Evolutionary conservation across 2,113 vertebrate species (phyloP).

Genomic region (Poeciliopsis occidentalis): DNA sequence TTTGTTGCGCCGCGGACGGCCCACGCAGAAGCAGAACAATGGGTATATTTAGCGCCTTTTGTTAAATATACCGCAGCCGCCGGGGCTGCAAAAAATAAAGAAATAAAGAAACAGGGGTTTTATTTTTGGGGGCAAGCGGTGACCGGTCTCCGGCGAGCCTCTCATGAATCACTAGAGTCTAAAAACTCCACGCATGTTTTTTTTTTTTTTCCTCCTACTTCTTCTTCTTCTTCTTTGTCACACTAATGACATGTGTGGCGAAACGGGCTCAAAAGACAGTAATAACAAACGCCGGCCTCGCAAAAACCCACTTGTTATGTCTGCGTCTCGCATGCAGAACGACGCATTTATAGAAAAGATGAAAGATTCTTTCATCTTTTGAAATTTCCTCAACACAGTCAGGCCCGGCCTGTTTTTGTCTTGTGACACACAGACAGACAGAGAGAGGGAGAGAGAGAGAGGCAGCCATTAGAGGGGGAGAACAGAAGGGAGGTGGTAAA

Average conservation of each 20-base stretch:
- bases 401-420: constrained; percentile 55
- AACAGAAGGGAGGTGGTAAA: constrained; percentile 48
- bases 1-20: constrained; percentile 45
- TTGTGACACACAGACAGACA: constrained; percentile 21
- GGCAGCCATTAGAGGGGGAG: constrained; percentile 56
- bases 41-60: constrained; percentile 67
- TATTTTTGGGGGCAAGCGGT: constrained; percentile 13
- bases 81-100: constrained; percentile 19
- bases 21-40: constrained; percentile 65
- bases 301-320: constrained; percentile 52
- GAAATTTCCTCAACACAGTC: constrained; percentile 43
- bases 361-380: constrained; percentile 44
- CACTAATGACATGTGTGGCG: constrained; percentile 23
- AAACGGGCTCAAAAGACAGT: constrained; percentile 32
- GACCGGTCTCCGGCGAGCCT: not conserved
- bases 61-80: constrained; percentile 58
- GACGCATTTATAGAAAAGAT: constrained; percentile 45
- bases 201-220: not conserved
- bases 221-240: constrained; percentile 7
- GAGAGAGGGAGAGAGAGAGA: not conserved
- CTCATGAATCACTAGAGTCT: constrained; percentile 27
- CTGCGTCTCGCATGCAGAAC: constrained; percentile 24
- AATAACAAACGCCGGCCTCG: constrained; percentile 31
- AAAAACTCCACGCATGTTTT: constrained; percentile 5
- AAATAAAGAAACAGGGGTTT: constrained; percentile 32